Conservation (phyloP, 2,113 vertebrate species). For the Pterocles gutturalis region DNA sequence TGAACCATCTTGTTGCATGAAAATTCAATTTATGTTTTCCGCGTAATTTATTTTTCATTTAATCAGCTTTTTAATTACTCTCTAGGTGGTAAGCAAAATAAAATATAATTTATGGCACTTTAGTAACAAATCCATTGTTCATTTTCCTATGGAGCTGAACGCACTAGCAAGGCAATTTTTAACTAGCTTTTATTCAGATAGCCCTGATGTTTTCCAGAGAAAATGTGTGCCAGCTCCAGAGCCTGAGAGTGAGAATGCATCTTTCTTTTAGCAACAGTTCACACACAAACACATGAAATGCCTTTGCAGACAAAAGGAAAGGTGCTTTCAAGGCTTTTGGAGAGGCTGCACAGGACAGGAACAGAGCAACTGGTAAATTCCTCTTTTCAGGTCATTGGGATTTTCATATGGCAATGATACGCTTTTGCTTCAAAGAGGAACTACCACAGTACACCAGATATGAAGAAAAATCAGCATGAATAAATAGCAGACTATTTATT, state of each 20-base stretch:
- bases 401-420: not conserved
- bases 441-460: not conserved
- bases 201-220: not conserved
- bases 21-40: conserved; percentile 60
- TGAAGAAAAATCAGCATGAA: not conserved
- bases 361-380: not conserved
- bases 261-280: not conserved
- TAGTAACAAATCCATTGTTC: conserved; percentile 36
- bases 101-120: conserved; percentile 47
- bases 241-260: not conserved
- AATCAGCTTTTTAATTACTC: conserved; percentile 63
- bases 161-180: not conserved
- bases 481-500: conserved; percentile 29
- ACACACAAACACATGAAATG: not conserved
- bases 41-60: conserved; percentile 57
- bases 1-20: not conserved
- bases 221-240: not conserved
- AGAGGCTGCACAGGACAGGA: not conserved
- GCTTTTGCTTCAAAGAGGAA: not conserved
- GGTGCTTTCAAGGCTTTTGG: not conserved
- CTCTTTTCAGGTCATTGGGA: not conserved
- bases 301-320: not conserved
- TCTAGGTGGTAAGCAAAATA: conserved; percentile 3
- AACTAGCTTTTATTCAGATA: not conserved
- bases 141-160: not conserved